phyloP scores from a whole-genome alignment of 2,888 invertebrate species.

The Embidobia sp. region DNA sequence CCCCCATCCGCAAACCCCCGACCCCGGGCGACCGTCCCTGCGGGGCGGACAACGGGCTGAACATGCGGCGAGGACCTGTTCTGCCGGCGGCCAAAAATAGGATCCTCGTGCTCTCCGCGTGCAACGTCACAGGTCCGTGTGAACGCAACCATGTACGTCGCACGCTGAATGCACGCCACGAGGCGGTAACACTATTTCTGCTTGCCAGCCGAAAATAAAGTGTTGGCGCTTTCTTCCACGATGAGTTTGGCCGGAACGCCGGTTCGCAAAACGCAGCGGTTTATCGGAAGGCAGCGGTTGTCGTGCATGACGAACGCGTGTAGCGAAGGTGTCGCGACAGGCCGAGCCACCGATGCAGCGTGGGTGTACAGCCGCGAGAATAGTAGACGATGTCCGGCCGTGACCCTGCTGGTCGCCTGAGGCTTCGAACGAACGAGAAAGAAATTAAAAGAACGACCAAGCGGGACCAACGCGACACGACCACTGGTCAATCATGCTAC shows the following conservation, averaged over 20 bases:
- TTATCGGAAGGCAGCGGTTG: too few species aligned
- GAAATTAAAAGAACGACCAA: conserved; percentile 57
- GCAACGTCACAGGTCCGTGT: conserved; percentile 46
- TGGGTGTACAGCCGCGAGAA: conserved; percentile 73
- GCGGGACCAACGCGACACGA: conserved; percentile 56
- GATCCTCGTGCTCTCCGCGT: conserved; percentile 43
- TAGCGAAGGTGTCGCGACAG: conserved; percentile 71
- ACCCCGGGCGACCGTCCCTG: too few species aligned
- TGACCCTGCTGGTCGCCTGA: conserved; percentile 78
- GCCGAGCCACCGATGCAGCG: conserved; percentile 73
- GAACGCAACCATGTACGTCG: conserved; percentile 54
- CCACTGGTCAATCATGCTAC: conserved; percentile 72
- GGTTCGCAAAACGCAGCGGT: too few species aligned
- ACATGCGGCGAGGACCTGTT: too few species aligned
- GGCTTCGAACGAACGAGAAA: conserved; percentile 67
- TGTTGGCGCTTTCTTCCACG: conserved; percentile 1
- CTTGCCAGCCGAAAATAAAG: conserved; percentile 49
- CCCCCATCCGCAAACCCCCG: too few species aligned
- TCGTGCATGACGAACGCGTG: too few species aligned
- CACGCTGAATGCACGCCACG: conserved; percentile 42
- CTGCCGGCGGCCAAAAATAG: conserved; percentile 62
- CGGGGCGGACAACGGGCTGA: too few species aligned
- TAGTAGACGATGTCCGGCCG: conserved; percentile 81
- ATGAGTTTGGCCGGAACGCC: too few species aligned
- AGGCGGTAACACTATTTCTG: conserved; percentile 39